phyloP scores from a whole-genome alignment of 2,113 vertebrate genomes.

The Telmatochromis sp. region DNA sequence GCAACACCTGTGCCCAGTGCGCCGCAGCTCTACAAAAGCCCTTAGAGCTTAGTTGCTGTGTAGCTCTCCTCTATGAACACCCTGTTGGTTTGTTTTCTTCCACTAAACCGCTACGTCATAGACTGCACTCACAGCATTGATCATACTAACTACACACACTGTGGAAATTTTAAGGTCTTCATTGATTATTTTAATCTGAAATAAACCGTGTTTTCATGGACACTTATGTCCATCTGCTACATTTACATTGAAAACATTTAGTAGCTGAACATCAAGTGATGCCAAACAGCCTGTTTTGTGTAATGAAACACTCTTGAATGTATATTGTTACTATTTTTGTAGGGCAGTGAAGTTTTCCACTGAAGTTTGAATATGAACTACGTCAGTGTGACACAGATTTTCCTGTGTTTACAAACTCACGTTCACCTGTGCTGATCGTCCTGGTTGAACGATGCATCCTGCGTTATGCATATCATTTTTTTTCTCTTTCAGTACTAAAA shows the following conservation, averaged over 20 bases:
- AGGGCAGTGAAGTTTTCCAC: neutral
- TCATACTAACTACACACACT: neutral
- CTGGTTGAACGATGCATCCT: neutral
- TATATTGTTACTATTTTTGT: neutral
- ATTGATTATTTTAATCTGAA: neutral
- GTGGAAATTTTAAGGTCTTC: neutral
- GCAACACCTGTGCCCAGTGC: neutral
- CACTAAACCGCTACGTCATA: rapidly evolving
- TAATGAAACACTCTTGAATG: neutral
- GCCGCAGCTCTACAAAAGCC: neutral
- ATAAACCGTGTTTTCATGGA: neutral
- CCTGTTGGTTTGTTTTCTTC: neutral
- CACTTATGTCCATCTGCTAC: neutral
- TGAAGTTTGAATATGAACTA: neutral
- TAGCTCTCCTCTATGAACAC: neutral
- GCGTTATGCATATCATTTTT: no score
- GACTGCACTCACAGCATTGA: neutral
- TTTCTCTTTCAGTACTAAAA: neutral
- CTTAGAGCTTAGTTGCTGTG: neutral
- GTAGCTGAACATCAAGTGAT: neutral
- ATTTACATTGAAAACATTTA: neutral
- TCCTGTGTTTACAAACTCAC: neutral
- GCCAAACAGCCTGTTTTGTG: neutral
- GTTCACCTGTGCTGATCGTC: neutral
- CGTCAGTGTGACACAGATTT: neutral